A percentile compares a stretch with the other conserved stretches of the same genome.
Conservation (phyloP, 2,797 vertebrate genomes). For the Bufotes viridis region DNA sequence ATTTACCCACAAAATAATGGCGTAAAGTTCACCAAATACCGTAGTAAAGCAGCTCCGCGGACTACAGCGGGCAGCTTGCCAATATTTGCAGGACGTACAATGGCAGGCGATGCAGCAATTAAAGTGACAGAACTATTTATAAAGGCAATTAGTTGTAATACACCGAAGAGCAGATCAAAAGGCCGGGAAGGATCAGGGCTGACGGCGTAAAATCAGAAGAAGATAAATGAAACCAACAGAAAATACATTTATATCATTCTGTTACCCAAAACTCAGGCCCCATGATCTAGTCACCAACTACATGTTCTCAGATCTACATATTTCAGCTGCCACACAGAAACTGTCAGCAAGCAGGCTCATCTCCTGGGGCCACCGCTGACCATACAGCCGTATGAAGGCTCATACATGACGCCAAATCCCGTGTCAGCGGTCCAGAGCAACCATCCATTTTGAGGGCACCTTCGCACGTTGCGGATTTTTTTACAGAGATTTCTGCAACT, state of each 20-base stretch:
- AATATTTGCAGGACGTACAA: not conserved
- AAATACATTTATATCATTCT: not conserved
- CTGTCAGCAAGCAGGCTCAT: too few relatives aligned
- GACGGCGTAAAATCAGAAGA: not conserved
- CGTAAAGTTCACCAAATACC: not conserved
- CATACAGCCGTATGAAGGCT: too few relatives aligned
- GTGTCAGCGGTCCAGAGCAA: too few relatives aligned
- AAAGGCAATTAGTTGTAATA: not conserved
- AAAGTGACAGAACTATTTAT: conserved; percentile 14
- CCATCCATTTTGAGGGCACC: too few relatives aligned
- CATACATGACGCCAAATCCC: too few relatives aligned
- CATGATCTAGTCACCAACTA: too few relatives aligned
- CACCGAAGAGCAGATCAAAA: not conserved
- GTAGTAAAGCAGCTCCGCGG: not conserved
- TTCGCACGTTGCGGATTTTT: too few relatives aligned
- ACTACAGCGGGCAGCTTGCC: not conserved
- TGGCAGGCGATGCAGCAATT: conserved; percentile 3
- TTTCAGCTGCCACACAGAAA: too few relatives aligned
- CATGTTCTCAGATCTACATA: too few relatives aligned
- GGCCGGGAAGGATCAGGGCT: not conserved
- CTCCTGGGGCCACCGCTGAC: too few relatives aligned
- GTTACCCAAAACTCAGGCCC: not conserved
- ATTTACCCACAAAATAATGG: not conserved
- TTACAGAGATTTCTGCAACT: too few relatives aligned
- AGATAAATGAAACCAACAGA: not conserved